Percentiles rank a stretch among this genome's conserved stretches.
These are phyloP conservation scores for Trissoscelio sp. DNA, from an alignment of 2,888 invertebrate genomes.

Conservation along the genomic window DNA sequence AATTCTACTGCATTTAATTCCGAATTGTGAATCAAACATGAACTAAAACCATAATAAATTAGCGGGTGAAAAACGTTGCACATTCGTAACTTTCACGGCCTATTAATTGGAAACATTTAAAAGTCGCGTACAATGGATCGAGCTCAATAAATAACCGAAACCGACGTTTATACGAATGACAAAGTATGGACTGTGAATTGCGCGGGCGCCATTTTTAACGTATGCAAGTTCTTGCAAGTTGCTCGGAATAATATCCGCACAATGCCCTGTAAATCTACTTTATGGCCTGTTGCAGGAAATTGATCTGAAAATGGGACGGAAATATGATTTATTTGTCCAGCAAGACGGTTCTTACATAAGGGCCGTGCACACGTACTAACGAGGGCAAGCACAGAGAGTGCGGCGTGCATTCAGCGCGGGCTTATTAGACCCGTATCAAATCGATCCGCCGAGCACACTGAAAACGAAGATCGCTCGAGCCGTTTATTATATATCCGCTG, in stretches of 20 bases:
- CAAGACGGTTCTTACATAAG: conserved; percentile 54
- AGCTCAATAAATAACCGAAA: conserved; percentile 39
- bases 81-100: conserved; percentile 32
- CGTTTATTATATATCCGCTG: conserved; percentile 51
- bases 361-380: conserved; percentile 35
- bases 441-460: conserved; percentile 52
- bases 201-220: conserved; percentile 38
- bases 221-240: conserved; percentile 31
- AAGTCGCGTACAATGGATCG: conserved; percentile 21
- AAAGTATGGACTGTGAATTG: conserved; percentile 20
- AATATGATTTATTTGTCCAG: conserved; percentile 62
- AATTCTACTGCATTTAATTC: too few relatives aligned
- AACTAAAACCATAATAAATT: conserved; percentile 2
- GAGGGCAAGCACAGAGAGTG: conserved; percentile 12
- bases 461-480: conserved; percentile 51
- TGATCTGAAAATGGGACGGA: conserved; percentile 64
- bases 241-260: conserved; percentile 56
- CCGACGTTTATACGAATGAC: conserved; percentile 47
- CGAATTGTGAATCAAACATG: too few relatives aligned
- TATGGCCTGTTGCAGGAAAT: conserved; percentile 67
- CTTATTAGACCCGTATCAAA: conserved; percentile 60
- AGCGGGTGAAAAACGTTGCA: background rate
- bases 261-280: conserved; percentile 70
- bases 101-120: conserved; percentile 39
- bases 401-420: conserved; percentile 29